Conservation (phyloP, 2,797 vertebrate genomes). For the Sphaeramia orbicularis region DNA sequence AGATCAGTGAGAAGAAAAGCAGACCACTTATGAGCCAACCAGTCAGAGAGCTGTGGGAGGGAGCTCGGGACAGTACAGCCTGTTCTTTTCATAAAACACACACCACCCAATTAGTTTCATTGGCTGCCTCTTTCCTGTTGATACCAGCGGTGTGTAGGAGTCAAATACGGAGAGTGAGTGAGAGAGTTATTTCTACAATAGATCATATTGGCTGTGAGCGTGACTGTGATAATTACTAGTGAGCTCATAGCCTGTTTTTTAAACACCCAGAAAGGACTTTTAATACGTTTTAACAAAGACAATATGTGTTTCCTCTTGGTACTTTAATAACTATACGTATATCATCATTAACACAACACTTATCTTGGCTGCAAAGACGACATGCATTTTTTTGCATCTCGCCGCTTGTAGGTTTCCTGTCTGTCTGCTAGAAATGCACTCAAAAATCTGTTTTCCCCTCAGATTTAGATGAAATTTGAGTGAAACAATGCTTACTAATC, state of each 20-base stretch:
- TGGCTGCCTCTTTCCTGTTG: conserved; percentile 83
- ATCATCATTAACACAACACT: not conserved
- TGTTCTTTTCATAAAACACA: conserved; percentile 85
- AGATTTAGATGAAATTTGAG: too few species aligned
- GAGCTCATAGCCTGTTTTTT: conserved; percentile 34
- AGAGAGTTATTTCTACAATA: conserved; percentile 50
- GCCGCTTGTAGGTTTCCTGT: too few species aligned
- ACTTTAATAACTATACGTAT: not conserved
- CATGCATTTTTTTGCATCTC: too few species aligned
- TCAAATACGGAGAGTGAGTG: conserved; percentile 59
- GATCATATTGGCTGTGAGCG: conserved; percentile 28
- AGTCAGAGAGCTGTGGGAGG: conserved; percentile 77
- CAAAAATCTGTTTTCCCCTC: too few species aligned
- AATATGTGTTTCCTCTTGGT: not conserved
- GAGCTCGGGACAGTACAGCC: conserved; percentile 78
- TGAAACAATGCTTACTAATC: too few species aligned
- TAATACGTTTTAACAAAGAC: conserved; percentile 12
- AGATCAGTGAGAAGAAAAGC: conserved; percentile 74
- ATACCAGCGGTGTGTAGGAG: conserved; percentile 77
- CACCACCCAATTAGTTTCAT: conserved; percentile 83
- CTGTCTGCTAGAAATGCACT: too few species aligned
- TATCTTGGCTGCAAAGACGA: too few species aligned
- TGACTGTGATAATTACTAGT: conserved; percentile 40
- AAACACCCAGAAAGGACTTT: conserved; percentile 31
- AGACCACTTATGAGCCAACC: conserved; percentile 83